Percentiles rank a stretch among this genome's conserved stretches.
phyloP scores from a whole-genome alignment of 2,113 vertebrate genomes.

The Ceratotherium simum region DNA sequence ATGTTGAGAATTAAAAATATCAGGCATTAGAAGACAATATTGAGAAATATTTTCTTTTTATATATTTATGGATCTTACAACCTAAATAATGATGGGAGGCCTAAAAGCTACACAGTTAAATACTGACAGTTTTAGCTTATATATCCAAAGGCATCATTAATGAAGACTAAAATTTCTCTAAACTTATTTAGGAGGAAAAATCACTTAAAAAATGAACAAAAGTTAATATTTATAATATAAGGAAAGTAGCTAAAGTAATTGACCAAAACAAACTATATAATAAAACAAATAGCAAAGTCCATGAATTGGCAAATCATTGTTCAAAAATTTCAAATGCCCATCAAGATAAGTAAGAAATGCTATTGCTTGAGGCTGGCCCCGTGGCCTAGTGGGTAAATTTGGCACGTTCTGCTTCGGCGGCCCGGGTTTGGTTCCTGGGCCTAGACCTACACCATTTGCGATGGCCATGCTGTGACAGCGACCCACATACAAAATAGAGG shows the following conservation, averaged over 20 bases:
- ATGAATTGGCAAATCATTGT: background rate
- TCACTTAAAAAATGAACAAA: background rate
- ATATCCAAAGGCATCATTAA: background rate
- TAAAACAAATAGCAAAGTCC: background rate
- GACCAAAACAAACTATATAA: background rate
- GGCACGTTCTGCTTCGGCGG: too few species aligned
- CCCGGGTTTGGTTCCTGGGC: too few species aligned
- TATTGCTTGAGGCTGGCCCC: too few species aligned
- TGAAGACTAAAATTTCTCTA: background rate
- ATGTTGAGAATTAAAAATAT: background rate
- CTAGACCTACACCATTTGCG: too few species aligned
- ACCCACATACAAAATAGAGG: too few species aligned
- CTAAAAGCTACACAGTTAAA: background rate
- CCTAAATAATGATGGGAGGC: background rate
- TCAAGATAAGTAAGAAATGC: background rate
- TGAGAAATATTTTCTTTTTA: background rate
- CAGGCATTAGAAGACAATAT: background rate
- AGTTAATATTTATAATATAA: background rate
- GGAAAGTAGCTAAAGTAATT: background rate
- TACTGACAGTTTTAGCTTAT: background rate
- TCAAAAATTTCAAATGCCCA: background rate
- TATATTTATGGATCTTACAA: background rate
- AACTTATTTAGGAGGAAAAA: background rate
- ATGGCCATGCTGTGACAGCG: too few species aligned
- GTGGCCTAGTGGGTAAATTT: too few species aligned